phyloP scores from a whole-genome alignment of 1,140 invertebrate genomes.

The Hetaerina americana region DNA sequence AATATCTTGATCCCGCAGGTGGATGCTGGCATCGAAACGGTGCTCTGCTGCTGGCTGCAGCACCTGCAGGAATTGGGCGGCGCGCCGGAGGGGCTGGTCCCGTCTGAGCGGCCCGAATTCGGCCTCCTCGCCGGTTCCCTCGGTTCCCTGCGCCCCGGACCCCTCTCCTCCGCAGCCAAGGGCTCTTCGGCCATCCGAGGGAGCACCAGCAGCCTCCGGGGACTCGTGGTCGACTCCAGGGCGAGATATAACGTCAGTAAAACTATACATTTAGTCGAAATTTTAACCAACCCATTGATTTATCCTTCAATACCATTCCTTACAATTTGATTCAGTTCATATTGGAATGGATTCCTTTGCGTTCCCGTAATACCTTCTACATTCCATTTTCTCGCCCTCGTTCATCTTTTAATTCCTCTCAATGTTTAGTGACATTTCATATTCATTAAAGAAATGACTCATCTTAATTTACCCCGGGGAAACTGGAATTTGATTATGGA shows the following conservation, averaged over 20 bases:
- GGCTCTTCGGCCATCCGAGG: slow-evolving; percentile 22
- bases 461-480: too few species aligned
- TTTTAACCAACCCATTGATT: too few species aligned
- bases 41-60: slow-evolving; percentile 67
- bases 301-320: too few species aligned
- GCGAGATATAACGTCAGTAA: slow-evolving; percentile 63
- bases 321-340: too few species aligned
- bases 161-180: background rate
- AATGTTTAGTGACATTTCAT: too few species aligned
- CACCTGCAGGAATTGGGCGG: slow-evolving; percentile 65
- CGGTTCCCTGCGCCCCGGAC: slow-evolving; percentile 40
- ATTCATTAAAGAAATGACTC: too few species aligned
- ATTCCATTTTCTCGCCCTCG: background rate
- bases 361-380: too few species aligned
- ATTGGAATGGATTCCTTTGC: too few species aligned
- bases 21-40: slow-evolving; percentile 66
- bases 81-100: slow-evolving; percentile 45
- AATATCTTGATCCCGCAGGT: slow-evolving; percentile 48
- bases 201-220: slow-evolving; percentile 42
- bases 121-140: slow-evolving; percentile 55
- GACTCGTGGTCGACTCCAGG: slow-evolving; percentile 49
- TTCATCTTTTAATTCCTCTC: background rate
- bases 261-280: too few species aligned
- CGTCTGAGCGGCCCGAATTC: slow-evolving; percentile 54
- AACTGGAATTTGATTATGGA: too few species aligned